Evolutionary conservation across 2,113 vertebrate species (phyloP), one percentile per base, ranked within the genome.

Genomic region (Triplophysa tibetana): DNA sequence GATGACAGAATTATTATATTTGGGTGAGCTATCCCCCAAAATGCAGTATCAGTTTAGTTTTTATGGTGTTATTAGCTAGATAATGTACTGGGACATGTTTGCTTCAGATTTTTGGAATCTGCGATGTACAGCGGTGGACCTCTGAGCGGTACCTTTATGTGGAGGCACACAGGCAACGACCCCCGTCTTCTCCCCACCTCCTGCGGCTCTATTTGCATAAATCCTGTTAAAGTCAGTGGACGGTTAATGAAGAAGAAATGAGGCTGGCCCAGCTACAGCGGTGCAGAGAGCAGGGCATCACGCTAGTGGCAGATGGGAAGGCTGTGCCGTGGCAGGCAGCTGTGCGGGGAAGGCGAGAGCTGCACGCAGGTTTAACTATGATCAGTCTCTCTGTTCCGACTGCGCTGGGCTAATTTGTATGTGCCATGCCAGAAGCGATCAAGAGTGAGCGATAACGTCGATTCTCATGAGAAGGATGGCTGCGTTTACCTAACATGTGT

Each of bases 221-320:
- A 94, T 94, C 94, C 94, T 94, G 93, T 94, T 95, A 93, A 72
- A 94, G 92, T 95, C 94, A 93, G 93, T 94, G 93, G 93, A n/a
- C 93, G 91, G 94, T 94, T 95, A 95, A 95, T 95, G 94, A 94
- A 93, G 94, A 94, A 95, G 93, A 95, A 94, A 95, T 94, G 94
- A 95, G 94, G 90, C 93, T 89, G 89, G 92, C 93, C 93, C 10
- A 17, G 24, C 62, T 43, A 33, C 24, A 69, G 83, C 75, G n/a
- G 74, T 19, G 62, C 38, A 91, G 29, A 66, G 70, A 80, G 82
- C 66, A 29, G 67, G 41, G 62, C 24, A 91, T 93, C 92, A 88
- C 88, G 88, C 92, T 63, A 92, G 89, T 94, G 94, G 94, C 94
- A 95, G 94, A 95, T 95, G 94, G 94, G 62, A 93, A 94, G 93